These are phyloP conservation scores for Micrasema longulum DNA, from an alignment of 1,140 invertebrate species.

Conservation along the genomic window DNA sequence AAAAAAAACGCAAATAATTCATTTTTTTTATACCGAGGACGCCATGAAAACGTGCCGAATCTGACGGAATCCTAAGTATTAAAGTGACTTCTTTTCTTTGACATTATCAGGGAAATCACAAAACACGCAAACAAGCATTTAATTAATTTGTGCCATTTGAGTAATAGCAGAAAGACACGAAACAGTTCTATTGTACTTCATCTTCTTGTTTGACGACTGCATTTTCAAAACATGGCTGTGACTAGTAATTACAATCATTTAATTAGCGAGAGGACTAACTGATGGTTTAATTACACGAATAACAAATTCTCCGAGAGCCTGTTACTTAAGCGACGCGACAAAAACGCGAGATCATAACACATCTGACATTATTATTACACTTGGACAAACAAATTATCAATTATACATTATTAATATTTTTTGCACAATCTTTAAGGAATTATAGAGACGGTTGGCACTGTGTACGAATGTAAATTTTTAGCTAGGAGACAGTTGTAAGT, in stretches of 20 bases:
- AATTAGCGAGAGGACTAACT: constrained; percentile 26
- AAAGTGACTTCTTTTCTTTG: not conserved
- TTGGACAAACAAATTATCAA: too few species aligned
- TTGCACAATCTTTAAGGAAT: too few species aligned
- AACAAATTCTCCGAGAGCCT: constrained; percentile 7
- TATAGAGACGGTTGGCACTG: too few species aligned
- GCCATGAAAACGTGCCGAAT: not conserved
- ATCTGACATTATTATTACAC: too few species aligned
- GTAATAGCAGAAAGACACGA: constrained; percentile 12
- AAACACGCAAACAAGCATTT: constrained; percentile 50
- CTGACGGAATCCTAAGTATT: not conserved
- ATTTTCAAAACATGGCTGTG: constrained; percentile 12
- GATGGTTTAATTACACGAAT: constrained; percentile 18
- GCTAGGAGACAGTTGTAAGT: too few species aligned
- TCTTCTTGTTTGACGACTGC: constrained; percentile 22
- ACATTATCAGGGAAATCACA: constrained; percentile 43
- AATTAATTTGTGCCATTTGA: constrained; percentile 38
- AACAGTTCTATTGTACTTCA: constrained; percentile 15
- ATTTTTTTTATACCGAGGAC: not conserved
- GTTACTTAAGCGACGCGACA: not conserved
- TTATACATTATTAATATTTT: too few species aligned
- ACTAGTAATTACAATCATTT: constrained; percentile 24
- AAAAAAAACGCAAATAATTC: too few species aligned
- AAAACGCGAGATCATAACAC: too few species aligned
- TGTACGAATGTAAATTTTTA: too few species aligned